Conservation (phyloP, 2,888 invertebrate genomes). For the Neelides folsomi region DNA sequence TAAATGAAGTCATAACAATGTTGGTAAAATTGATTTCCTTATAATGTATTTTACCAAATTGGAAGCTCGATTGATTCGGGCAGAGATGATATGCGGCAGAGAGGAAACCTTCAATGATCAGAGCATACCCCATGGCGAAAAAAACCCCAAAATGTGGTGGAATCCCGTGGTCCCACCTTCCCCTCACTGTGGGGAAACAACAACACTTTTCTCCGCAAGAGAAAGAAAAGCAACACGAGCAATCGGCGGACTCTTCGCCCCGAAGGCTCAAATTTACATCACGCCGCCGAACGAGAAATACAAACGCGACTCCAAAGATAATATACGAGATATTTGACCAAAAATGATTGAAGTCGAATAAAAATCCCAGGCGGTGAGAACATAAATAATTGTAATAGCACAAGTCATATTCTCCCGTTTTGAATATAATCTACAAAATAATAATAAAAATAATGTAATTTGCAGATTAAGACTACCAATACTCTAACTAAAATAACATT, state of each 20-base stretch:
- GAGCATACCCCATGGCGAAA: conserved; percentile 25
- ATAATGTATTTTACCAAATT: conserved; percentile 22
- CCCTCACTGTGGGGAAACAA: conserved; percentile 18
- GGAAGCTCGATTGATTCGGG: conserved; percentile 27
- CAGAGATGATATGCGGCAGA: conserved; percentile 27
- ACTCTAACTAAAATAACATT: not conserved
- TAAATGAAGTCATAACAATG: not conserved
- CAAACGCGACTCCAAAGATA: conserved; percentile 25
- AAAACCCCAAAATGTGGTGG: conserved; percentile 28
- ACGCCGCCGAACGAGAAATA: conserved; percentile 21
- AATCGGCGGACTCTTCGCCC: no score
- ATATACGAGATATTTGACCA: conserved; percentile 30
- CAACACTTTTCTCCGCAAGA: conserved; percentile 7
- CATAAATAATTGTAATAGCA: conserved; percentile 31
- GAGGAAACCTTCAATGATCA: conserved; percentile 26
- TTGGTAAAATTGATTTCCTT: conserved; percentile 3
- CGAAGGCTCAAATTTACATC: conserved; percentile 10
- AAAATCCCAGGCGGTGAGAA: conserved; percentile 18
- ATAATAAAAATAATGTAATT: no score
- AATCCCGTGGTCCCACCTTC: conserved; percentile 19
- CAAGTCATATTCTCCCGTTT: conserved; percentile 29
- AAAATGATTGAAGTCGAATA: conserved; percentile 29
- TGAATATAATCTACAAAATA: conserved; percentile 18
- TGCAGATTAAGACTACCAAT: no score
- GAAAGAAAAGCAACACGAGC: not conserved